phyloP scores from a whole-genome alignment of 2,888 invertebrate species.

The Amaurobius ferox region DNA sequence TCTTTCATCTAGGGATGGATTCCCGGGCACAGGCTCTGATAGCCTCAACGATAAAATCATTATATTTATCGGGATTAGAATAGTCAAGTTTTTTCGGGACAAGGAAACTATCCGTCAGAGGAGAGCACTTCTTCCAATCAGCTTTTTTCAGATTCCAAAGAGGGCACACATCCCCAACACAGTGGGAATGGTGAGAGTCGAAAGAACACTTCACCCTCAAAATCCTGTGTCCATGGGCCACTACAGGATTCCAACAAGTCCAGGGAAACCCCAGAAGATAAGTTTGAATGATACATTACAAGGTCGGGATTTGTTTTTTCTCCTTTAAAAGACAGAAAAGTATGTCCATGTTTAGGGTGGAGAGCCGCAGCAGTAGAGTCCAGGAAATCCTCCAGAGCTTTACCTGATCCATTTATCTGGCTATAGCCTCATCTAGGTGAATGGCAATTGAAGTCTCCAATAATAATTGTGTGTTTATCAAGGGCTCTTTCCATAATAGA shows the following conservation, averaged over 20 bases:
- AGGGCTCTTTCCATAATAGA: background rate
- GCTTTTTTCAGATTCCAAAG: slow-evolving; percentile 9
- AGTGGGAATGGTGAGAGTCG: background rate
- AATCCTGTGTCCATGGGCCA: slow-evolving; percentile 4
- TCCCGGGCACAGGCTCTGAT: background rate
- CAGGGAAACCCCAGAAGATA: background rate
- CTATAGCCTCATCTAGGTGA: slow-evolving; percentile 17
- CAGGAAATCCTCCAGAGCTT: slow-evolving; percentile 23
- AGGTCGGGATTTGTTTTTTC: slow-evolving; percentile 21
- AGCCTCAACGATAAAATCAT: background rate
- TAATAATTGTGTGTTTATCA: slow-evolving; percentile 18
- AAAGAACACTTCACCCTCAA: background rate
- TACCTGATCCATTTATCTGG: background rate
- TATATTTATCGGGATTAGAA: background rate
- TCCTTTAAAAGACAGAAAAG: slow-evolving; percentile 12
- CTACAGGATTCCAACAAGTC: slow-evolving; percentile 15
- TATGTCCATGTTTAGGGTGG: background rate
- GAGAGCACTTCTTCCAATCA: background rate
- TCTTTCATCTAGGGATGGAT: slow-evolving; percentile 6
- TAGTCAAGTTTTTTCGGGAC: background rate
- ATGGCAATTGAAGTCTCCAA: slow-evolving; percentile 22
- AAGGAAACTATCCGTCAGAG: background rate
- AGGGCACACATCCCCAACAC: background rate
- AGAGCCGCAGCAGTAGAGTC: background rate
- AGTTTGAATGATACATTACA: background rate